These are phyloP conservation scores for Otis tarda DNA, from an alignment of 2,113 vertebrate species.

Conservation along the genomic window DNA sequence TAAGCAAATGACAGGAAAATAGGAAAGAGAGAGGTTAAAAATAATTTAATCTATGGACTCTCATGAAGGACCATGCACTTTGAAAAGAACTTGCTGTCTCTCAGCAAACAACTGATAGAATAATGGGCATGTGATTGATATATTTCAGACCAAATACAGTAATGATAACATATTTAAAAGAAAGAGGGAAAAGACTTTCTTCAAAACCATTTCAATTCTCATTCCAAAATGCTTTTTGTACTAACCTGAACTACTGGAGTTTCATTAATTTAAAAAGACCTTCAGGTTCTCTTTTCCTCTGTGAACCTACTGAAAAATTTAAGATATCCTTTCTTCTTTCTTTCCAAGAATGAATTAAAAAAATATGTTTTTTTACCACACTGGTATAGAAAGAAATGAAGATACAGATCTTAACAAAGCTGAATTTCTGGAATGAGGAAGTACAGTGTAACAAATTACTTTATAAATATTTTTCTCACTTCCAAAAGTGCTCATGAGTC, in stretches of 20 bases:
- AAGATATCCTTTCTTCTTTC: neutral
- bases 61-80: neutral
- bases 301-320: neutral
- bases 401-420: neutral
- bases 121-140: neutral
- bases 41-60: neutral
- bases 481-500: neutral
- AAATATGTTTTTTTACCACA: neutral
- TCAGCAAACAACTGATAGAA: neutral
- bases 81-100: neutral
- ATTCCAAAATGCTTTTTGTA: neutral
- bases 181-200: neutral
- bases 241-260: neutral
- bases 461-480: neutral
- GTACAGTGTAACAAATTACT: neutral
- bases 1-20: neutral
- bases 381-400: neutral
- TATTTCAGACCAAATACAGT: neutral
- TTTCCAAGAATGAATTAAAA: neutral
- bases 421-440: neutral
- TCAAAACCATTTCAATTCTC: neutral
- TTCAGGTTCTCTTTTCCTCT: neutral
- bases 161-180: neutral
- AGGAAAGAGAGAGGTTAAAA: neutral
- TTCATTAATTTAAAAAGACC: neutral